A percentile compares a stretch with the other conserved stretches of the same genome.
These are phyloP conservation scores for Ichneumoninae sp. DNA, from an alignment of 2,888 invertebrate species.

Conservation along the genomic window DNA sequence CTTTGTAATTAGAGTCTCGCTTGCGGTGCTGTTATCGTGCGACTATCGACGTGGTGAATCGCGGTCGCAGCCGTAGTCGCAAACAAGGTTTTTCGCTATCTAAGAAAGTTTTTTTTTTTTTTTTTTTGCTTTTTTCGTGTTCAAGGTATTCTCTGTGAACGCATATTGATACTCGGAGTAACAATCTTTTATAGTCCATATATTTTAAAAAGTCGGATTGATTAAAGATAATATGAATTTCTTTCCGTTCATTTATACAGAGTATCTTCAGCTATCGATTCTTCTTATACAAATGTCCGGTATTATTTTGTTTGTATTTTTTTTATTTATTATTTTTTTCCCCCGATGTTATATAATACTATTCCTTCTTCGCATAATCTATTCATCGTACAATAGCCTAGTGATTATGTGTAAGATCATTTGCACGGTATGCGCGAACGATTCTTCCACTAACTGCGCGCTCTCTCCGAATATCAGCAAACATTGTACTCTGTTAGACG, in stretches of 20 bases:
- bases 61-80: conserved; percentile 28
- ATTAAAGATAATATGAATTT: conserved; percentile 74
- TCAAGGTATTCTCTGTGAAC: conserved; percentile 60
- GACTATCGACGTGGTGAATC: conserved; percentile 28
- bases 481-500: background rate
- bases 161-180: conserved; percentile 43
- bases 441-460: conserved; percentile 67
- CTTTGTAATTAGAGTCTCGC: conserved; percentile 18
- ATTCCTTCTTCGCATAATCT: conserved; percentile 61
- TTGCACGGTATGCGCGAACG: conserved; percentile 73
- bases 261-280: conserved; percentile 39
- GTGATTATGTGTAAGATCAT: conserved; percentile 81
- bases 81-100: conserved; percentile 38
- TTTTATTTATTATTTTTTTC: conserved; percentile 39
- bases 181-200: conserved; percentile 50
- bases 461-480: conserved; percentile 8
- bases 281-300: conserved; percentile 58
- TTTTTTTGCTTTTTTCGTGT: background rate
- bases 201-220: conserved; percentile 73
- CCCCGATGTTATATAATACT: conserved; percentile 60
- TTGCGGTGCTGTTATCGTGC: conserved; percentile 42
- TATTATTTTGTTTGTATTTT: conserved; percentile 68
- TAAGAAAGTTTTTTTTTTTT: conserved; percentile 3
- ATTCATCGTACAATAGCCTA: conserved; percentile 74
- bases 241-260: conserved; percentile 61